A percentile compares a stretch with the other conserved stretches of the same genome.
phyloP scores from a whole-genome alignment of 2,888 invertebrate genomes.

The Lampropteryx suffumata region DNA sequence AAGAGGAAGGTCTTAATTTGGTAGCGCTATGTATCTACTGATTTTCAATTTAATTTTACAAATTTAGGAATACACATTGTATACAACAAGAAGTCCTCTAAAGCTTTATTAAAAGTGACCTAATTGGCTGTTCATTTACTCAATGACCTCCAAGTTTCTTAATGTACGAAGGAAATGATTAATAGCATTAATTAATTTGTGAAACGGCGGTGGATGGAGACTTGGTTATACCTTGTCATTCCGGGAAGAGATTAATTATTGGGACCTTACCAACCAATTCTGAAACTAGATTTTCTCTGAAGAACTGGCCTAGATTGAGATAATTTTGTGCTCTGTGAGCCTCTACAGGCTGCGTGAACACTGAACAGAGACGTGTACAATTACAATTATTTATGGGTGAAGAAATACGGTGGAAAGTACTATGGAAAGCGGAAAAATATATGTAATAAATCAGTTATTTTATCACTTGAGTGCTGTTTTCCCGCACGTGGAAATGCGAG shows the following conservation, averaged over 20 bases:
- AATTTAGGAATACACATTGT: too few species aligned
- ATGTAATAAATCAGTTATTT: conserved; percentile 2
- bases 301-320: not conserved
- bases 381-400: too few species aligned
- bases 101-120: conserved; percentile 3
- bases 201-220: conserved; percentile 13
- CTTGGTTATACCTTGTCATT: conserved; percentile 23
- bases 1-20: too few species aligned
- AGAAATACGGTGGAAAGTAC: too few species aligned
- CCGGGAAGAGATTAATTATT: conserved; percentile 21
- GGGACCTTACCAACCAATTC: conserved; percentile 2
- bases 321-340: too few species aligned
- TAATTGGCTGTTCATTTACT: conserved; percentile 9
- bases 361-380: too few species aligned
- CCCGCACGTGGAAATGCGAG: not conserved
- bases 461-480: conserved; percentile 4
- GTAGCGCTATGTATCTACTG: too few species aligned
- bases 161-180: conserved; percentile 17
- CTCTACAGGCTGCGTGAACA: too few species aligned
- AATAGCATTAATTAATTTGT: conserved; percentile 20
- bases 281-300: conserved; percentile 8
- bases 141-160: conserved; percentile 8
- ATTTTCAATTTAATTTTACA: too few species aligned
- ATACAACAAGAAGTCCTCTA: not conserved
- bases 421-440: not conserved